Conservation (phyloP, 2,113 vertebrate species). For the Craseonycteris thonglongyai region DNA sequence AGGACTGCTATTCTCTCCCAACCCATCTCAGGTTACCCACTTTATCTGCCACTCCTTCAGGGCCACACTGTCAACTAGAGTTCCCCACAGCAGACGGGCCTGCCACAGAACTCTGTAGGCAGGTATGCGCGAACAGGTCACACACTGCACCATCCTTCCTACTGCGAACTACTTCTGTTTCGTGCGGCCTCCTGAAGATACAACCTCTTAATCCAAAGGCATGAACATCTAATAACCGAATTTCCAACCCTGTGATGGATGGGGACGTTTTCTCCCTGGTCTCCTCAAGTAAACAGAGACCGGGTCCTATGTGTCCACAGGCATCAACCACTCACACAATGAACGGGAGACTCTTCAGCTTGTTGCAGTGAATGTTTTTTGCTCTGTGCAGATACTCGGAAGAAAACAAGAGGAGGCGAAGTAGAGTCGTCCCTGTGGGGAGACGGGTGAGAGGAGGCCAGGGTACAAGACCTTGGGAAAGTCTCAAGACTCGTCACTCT, state of each 20-base stretch:
- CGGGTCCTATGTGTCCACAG: not conserved
- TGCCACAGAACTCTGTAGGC: not conserved
- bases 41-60: not conserved
- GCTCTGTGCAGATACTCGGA: not conserved
- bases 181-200: not conserved
- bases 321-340: not conserved
- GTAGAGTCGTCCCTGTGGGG: not conserved
- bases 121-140: not conserved
- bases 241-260: not conserved
- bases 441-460: not conserved
- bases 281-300: not conserved
- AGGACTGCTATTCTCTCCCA: not conserved
- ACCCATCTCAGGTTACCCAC: not conserved
- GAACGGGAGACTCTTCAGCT: not conserved
- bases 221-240: not conserved
- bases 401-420: not conserved
- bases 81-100: not conserved
- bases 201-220: not conserved
- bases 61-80: not conserved
- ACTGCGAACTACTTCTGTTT: not conserved
- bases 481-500: not conserved
- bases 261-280: not conserved
- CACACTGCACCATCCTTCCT: not conserved
- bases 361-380: not conserved
- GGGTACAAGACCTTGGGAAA: not conserved